phyloP scores from a whole-genome alignment of 2,113 vertebrate genomes.

The Ceyx melanurus region DNA sequence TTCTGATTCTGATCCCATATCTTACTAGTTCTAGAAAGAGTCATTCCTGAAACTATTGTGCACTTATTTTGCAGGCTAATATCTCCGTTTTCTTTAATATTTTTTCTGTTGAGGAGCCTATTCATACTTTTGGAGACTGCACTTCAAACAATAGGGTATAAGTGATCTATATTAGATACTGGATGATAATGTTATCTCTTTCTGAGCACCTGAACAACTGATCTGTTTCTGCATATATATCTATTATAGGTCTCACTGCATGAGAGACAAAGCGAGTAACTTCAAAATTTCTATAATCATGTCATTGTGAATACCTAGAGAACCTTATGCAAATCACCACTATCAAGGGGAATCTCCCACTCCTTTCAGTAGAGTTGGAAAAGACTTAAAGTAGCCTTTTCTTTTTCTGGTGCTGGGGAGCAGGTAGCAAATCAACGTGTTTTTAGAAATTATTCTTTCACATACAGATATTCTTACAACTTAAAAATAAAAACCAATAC shows the following conservation, averaged over 20 bases:
- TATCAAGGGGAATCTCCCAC: neutral
- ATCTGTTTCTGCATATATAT: neutral
- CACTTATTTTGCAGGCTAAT: neutral
- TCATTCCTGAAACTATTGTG: neutral
- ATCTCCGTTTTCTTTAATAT: neutral
- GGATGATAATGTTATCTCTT: neutral
- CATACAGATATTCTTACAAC: neutral
- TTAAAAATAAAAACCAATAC: neutral
- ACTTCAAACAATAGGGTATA: neutral
- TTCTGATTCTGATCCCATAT: neutral
- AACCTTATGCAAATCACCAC: neutral
- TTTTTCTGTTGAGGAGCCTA: neutral
- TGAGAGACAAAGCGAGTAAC: neutral
- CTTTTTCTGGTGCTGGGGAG: neutral
- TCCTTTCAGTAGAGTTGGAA: neutral
- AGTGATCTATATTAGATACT: neutral
- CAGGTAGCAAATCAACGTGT: accelerated
- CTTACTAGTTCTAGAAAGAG: neutral
- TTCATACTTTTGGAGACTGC: neutral
- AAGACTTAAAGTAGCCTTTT: neutral
- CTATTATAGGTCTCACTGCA: neutral
- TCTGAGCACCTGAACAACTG: neutral
- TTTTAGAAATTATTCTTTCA: neutral
- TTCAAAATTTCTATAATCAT: neutral
- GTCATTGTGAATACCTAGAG: neutral